phyloP scores from a whole-genome alignment of 2,113 vertebrate genomes.

The Chaetops frenatus region DNA sequence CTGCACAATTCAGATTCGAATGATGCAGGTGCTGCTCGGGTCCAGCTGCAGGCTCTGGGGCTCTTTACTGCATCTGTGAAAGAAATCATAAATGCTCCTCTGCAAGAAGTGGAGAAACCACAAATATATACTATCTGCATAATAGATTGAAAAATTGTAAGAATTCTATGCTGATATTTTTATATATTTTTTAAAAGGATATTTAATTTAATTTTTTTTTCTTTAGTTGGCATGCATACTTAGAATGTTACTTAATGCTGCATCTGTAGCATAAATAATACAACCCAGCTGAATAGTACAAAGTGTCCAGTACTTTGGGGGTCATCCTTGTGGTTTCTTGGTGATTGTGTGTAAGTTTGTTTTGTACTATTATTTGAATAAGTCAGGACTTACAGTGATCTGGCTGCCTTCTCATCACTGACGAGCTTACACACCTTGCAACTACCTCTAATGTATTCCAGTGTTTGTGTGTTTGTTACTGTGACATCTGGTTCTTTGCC shows the following conservation, averaged over 20 bases:
- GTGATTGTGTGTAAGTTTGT: not conserved
- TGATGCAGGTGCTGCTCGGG: fast-evolving
- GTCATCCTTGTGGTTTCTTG: not conserved
- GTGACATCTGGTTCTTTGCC: slow-evolving; percentile 34
- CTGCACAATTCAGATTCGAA: not conserved
- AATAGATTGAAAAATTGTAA: not conserved
- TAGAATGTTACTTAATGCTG: not conserved
- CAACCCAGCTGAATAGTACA: not conserved
- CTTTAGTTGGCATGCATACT: not conserved
- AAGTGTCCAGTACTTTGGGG: not conserved
- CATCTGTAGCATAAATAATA: not conserved
- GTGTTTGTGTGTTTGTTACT: not conserved
- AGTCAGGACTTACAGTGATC: not conserved
- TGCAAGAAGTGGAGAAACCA: not conserved
- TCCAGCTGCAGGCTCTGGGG: not conserved
- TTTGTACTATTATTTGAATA: not conserved
- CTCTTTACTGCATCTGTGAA: not conserved
- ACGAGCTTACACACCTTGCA: slow-evolving; percentile 19
- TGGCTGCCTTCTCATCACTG: not conserved
- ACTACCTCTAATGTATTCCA: slow-evolving; percentile 21
- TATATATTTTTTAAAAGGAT: not conserved
- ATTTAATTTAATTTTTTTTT: not conserved
- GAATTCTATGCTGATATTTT: not conserved
- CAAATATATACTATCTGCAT: not conserved
- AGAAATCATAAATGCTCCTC: not conserved